These are phyloP conservation scores for Perca fluviatilis DNA, from an alignment of 2,113 vertebrate genomes.

Conservation along the genomic window DNA sequence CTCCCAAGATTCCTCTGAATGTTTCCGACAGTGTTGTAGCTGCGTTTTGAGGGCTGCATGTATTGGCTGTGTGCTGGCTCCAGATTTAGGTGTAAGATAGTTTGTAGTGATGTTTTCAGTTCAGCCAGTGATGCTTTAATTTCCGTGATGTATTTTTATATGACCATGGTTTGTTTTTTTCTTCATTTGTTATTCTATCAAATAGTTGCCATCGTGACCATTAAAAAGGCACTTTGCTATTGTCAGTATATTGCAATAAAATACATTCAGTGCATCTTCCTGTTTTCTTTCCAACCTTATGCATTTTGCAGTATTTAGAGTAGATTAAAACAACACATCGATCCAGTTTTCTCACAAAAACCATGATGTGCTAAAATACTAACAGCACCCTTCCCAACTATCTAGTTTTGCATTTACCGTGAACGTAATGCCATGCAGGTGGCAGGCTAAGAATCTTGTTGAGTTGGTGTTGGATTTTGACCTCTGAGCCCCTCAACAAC, in stretches of 20 bases:
- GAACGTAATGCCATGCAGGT: conserved; percentile 32
- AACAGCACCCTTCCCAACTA: neutral
- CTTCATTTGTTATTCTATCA: conserved; percentile 58
- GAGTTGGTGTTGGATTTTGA: conserved; percentile 32
- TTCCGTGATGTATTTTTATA: conserved; percentile 82
- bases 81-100: conserved; percentile 78
- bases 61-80: conserved; percentile 76
- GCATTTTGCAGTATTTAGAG: conserved; percentile 8
- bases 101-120: conserved; percentile 82
- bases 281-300: conserved; percentile 49
- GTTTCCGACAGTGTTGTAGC: conserved; percentile 74
- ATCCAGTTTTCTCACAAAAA: conserved; percentile 9
- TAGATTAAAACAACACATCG: neutral
- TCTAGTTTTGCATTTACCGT: conserved; percentile 22
- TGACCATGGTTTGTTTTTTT: conserved; percentile 62
- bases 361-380: neutral
- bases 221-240: conserved; percentile 81
- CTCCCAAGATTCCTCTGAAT: conserved; percentile 63
- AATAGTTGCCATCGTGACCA: conserved; percentile 78
- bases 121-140: conserved; percentile 78
- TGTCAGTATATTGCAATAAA: conserved; percentile 83
- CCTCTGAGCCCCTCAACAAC: conserved; percentile 33
- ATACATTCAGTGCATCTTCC: conserved; percentile 68
- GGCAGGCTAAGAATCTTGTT: conserved; percentile 1
- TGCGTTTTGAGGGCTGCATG: conserved; percentile 81